phyloP scores from a whole-genome alignment of 2,797 vertebrate species.

The Melanotaenia parkinsoni region DNA sequence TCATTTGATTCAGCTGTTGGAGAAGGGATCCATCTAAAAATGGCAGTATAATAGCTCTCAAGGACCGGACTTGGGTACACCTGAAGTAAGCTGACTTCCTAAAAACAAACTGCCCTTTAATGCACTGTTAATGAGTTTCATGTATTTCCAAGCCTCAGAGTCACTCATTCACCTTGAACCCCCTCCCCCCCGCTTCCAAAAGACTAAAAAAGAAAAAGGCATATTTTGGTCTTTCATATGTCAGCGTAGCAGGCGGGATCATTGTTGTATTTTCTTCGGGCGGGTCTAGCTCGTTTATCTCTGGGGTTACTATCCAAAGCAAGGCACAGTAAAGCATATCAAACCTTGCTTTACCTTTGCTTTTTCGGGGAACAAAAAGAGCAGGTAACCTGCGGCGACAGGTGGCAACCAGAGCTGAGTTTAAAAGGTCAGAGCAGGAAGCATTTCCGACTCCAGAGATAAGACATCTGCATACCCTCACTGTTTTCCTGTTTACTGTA shows the following conservation, averaged over 20 bases:
- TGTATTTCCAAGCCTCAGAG: background rate
- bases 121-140: background rate
- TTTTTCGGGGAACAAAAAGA: background rate
- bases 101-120: too few relatives aligned
- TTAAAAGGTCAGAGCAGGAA: conserved; percentile 70
- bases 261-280: conserved; percentile 17
- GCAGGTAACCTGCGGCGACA: conserved; percentile 71
- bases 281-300: conserved; percentile 53
- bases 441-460: conserved; percentile 66
- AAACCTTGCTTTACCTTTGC: too few relatives aligned
- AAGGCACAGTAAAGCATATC: conserved; percentile 27
- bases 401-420: conserved; percentile 76
- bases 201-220: too few relatives aligned
- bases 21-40: too few relatives aligned
- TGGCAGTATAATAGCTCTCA: too few relatives aligned
- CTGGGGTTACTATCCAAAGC: conserved; percentile 62
- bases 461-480: conserved; percentile 29
- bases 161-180: background rate
- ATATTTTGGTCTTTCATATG: too few relatives aligned
- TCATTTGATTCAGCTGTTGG: too few relatives aligned
- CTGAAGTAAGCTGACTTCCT: too few relatives aligned
- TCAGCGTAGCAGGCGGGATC: too few relatives aligned
- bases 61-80: too few relatives aligned
- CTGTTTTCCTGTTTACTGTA: conserved; percentile 21
- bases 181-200: too few relatives aligned